phyloP scores from a whole-genome alignment of 2,797 vertebrate species.

The Oceanodroma leucorhoa region DNA sequence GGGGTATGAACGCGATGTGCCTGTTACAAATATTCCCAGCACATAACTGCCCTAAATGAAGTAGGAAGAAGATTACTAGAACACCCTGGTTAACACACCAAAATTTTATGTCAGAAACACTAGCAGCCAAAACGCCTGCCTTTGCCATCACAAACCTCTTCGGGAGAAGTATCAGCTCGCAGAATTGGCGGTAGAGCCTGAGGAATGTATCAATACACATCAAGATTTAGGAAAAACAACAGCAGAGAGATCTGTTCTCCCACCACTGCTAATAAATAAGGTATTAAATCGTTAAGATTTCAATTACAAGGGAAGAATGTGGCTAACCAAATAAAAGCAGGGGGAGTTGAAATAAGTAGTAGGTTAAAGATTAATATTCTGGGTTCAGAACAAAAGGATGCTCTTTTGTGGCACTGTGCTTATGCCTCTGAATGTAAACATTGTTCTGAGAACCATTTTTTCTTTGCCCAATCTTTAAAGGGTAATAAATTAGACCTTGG shows the following conservation, averaged over 20 bases:
- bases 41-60: background rate
- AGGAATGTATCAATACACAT: slow-evolving; percentile 36
- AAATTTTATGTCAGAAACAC: background rate
- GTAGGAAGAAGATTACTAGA: background rate
- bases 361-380: slow-evolving; percentile 83
- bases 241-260: slow-evolving; percentile 6
- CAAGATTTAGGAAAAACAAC: slow-evolving; percentile 51
- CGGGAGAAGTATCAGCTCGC: background rate
- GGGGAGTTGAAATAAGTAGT: slow-evolving; percentile 70
- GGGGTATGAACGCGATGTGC: background rate
- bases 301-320: slow-evolving; percentile 70
- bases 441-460: slow-evolving; percentile 86
- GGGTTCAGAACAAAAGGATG: slow-evolving; percentile 80
- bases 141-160: background rate
- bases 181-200: background rate
- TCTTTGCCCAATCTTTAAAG: slow-evolving; percentile 89
- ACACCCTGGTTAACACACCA: background rate
- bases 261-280: slow-evolving; percentile 42
- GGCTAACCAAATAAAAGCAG: slow-evolving; percentile 48
- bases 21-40: background rate
- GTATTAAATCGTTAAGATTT: slow-evolving; percentile 74
- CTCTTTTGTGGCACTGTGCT: slow-evolving; percentile 78
- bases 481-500: slow-evolving; percentile 88
- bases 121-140: background rate
- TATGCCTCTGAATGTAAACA: slow-evolving; percentile 87